Conservation (phyloP, 2,797 vertebrate genomes). For the Helarctos malayanus region DNA sequence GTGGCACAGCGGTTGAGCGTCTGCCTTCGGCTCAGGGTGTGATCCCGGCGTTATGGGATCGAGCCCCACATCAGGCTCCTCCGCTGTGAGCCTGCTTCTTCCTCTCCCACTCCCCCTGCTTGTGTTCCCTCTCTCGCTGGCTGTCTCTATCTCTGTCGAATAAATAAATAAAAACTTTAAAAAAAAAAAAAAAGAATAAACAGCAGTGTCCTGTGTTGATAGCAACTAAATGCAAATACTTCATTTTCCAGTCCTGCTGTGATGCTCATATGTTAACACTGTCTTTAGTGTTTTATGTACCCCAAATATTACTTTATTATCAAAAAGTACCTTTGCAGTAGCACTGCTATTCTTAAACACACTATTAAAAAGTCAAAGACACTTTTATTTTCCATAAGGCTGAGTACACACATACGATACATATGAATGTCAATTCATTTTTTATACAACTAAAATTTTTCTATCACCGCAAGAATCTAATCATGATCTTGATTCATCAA, state of each 20-base stretch:
- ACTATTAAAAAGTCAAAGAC: background rate
- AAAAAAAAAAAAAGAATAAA: background rate
- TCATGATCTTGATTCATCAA: conserved; percentile 14
- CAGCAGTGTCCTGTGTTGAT: background rate
- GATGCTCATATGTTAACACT: background rate
- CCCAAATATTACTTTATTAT: background rate
- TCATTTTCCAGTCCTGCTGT: background rate
- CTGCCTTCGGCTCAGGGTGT: too few relatives aligned
- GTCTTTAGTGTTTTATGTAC: background rate
- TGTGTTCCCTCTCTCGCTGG: too few relatives aligned
- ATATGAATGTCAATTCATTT: background rate
- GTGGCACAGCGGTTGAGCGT: too few relatives aligned
- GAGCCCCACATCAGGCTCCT: too few relatives aligned
- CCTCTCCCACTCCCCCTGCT: too few relatives aligned
- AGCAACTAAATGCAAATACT: background rate
- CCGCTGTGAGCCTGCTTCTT: too few relatives aligned
- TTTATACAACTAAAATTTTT: conserved; percentile 25
- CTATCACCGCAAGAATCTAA: conserved; percentile 7
- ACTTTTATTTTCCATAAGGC: conserved; percentile 6
- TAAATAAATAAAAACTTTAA: too few relatives aligned
- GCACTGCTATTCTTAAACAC: background rate
- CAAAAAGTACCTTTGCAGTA: background rate
- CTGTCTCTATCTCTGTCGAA: too few relatives aligned
- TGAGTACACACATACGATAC: background rate
- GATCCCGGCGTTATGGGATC: too few relatives aligned